A percentile compares a stretch with the other conserved stretches of the same genome.
Evolutionary conservation across 2,113 vertebrate species (phyloP).

Genomic region (Tringa solitaria): DNA sequence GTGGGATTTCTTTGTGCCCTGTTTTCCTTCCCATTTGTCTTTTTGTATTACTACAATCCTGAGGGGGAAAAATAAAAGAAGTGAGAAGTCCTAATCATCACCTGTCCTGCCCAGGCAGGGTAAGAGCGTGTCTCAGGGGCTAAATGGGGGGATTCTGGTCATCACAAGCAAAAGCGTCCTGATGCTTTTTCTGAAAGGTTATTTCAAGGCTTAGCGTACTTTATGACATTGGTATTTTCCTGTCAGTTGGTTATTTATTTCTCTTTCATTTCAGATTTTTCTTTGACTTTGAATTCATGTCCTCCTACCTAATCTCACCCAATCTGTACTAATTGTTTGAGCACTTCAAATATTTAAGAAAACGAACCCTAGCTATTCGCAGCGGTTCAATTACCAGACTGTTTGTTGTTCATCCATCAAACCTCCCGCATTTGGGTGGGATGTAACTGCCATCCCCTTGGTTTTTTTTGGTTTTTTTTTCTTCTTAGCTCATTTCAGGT

Average conservation of each 20-base stretch:
- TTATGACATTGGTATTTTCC: not conserved
- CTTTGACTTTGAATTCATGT: not conserved
- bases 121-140: accelerated
- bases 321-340: not conserved
- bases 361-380: not conserved
- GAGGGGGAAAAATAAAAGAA: not conserved
- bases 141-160: not conserved
- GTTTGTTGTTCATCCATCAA: not conserved
- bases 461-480: not conserved
- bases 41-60: not conserved
- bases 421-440: not conserved
- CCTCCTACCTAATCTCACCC: not conserved
- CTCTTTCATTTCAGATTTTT: not conserved
- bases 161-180: not conserved
- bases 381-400: not conserved
- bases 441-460: not conserved
- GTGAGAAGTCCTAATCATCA: not conserved
- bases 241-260: not conserved
- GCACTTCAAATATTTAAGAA: not conserved
- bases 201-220: not conserved
- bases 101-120: not conserved
- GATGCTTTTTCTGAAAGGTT: not conserved
- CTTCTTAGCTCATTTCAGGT: not conserved
- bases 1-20: constrained; percentile 1
- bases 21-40: not conserved